Evolutionary conservation across 1,140 invertebrate species (phyloP).

Genomic region (Sminthurinus signatus): DNA sequence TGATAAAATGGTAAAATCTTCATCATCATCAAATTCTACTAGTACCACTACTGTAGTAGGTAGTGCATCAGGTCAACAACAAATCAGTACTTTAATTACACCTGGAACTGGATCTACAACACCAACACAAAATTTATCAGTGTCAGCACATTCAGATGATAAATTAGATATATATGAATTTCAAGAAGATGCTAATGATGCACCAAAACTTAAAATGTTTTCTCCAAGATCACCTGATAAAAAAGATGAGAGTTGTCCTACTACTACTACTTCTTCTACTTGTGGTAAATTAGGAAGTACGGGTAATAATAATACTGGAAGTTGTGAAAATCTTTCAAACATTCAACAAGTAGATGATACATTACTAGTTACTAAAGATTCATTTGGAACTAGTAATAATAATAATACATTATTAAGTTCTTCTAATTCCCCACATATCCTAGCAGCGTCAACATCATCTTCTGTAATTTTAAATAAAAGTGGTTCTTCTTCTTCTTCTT

Average conservation of each 20-base stretch:
- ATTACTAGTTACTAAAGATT: too few species aligned
- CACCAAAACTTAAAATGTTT: slow-evolving; percentile 40
- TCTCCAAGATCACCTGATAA: slow-evolving; percentile 21
- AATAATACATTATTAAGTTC: too few species aligned
- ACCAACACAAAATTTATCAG: neutral
- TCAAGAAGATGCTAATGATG: slow-evolving; percentile 28
- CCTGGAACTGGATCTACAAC: neutral
- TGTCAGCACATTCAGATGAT: slow-evolving; percentile 13
- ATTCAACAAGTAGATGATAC: too few species aligned
- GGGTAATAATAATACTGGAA: neutral
- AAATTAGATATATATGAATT: slow-evolving; percentile 33
- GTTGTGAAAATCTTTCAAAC: neutral
- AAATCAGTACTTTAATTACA: too few species aligned
- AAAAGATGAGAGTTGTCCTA: slow-evolving; percentile 33
- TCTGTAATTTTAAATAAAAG: too few species aligned
- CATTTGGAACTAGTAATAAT: too few species aligned
- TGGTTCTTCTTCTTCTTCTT: too few species aligned
- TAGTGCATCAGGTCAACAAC: too few species aligned
- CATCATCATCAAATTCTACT: too few species aligned
- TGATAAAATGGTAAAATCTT: slow-evolving; percentile 51
- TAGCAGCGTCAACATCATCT: too few species aligned
- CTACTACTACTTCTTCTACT: neutral
- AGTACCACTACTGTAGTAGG: neutral
- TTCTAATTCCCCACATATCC: too few species aligned
- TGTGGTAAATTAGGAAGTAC: neutral